A percentile compares a stretch with the other conserved stretches of the same genome.
phyloP scores from a whole-genome alignment of 2,797 vertebrate species.

The Steatocranus sp. region DNA sequence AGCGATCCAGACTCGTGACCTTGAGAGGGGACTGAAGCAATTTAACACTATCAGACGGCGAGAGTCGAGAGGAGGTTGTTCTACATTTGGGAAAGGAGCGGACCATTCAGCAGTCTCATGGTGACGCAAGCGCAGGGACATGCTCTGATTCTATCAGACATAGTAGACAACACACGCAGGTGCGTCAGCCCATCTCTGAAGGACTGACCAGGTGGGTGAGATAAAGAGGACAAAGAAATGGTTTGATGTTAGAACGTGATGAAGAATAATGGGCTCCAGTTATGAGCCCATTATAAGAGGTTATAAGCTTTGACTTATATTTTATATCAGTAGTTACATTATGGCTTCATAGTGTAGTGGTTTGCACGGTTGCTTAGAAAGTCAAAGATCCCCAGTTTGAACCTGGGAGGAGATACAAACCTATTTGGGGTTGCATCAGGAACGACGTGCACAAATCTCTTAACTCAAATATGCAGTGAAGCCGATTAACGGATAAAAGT shows the following conservation, averaged over 20 bases:
- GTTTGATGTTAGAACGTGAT: not conserved
- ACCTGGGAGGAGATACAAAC: not conserved
- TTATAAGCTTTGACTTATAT: not conserved
- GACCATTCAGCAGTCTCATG: constrained; percentile 12
- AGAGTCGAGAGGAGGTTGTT: constrained; percentile 44
- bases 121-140: constrained; percentile 35
- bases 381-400: not conserved
- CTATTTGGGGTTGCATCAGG: not conserved
- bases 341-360: not conserved
- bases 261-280: not conserved
- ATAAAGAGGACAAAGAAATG: not conserved
- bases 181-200: not conserved
- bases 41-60: constrained; percentile 45
- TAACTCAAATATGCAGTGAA: not conserved
- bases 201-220: not conserved
- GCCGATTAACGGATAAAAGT: not conserved
- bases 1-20: constrained; percentile 31
- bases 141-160: constrained; percentile 33
- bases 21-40: constrained; percentile 43
- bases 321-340: not conserved
- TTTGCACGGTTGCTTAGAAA: not conserved
- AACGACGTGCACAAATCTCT: not conserved
- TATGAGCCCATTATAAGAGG: not conserved
- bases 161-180: not conserved
- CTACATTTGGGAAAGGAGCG: constrained; percentile 38